Evolutionary conservation across 2,888 invertebrate genomes (phyloP), one percentile per base, ranked within the genome.

Genomic region (Drosophila rubida): DNA sequence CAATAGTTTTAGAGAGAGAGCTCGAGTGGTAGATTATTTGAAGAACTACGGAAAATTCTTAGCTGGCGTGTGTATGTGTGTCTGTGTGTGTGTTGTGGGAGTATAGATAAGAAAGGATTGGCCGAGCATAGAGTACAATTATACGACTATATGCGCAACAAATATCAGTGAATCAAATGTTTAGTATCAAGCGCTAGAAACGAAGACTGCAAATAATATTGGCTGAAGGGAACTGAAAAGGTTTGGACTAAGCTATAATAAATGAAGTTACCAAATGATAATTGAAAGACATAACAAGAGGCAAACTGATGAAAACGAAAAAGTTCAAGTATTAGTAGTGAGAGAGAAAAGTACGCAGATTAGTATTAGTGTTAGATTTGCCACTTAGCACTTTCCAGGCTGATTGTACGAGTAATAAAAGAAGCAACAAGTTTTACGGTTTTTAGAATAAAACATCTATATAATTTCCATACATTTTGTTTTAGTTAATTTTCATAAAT

Each of bases 401-500:
- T 77, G 46, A 49, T 61, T 59, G 41, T 55, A 66, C 64, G 74
- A 74, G 67, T 81, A 73, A 85, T 84, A 82, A 82, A 81, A 82
- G 62, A 82, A 85, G 85, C 85, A 82, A 82, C 82, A 82, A 81
- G 78, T 79, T 82, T 84, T 82, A 82, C 82, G 82, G 81, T 84
- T 86, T 88, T 87, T 88, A 87, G 87, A 88, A 87, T 87, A 88
- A 88, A 87, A 86, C 85, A 82, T 82, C 82, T 81, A 86, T 88
- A 88, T 88, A 88, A 88, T 88, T 86, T 80, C 78, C 80, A 77
- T 74, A 77, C 69, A 75, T 66, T 57, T 70, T 50, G 35, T 58
- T 57, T 25, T 74, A 61, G 68, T 69, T 72, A 46, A 42, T 69
- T 69, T 78, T 65, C 63, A 69, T 69, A 69, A 58, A 63, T 72